Evolutionary conservation across 2,888 invertebrate species (phyloP).

Genomic region (Drosophila melanosoma): DNA sequence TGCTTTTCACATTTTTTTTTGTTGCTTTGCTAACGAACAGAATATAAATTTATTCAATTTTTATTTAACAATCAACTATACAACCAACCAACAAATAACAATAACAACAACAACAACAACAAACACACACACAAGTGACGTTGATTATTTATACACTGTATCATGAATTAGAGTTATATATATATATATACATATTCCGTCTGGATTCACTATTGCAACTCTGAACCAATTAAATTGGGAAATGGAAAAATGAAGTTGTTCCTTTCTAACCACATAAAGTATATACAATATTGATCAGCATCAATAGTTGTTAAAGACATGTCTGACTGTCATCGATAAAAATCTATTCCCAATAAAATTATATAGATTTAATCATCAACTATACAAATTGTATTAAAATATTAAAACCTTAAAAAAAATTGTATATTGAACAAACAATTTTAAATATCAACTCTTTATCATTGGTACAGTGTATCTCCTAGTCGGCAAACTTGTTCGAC

Average conservation of each 20-base stretch:
- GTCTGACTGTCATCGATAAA: background rate
- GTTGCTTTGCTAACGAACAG: slow-evolving; percentile 72
- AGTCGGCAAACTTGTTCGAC: slow-evolving; percentile 43
- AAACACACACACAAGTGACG: slow-evolving; percentile 37
- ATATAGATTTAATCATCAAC: background rate
- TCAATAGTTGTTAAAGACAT: background rate
- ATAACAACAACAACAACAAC: slow-evolving; percentile 40
- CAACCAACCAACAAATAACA: slow-evolving; percentile 31
- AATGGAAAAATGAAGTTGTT: background rate
- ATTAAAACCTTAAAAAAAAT: background rate
- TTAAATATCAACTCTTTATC: background rate
- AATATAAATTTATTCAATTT: slow-evolving; percentile 56
- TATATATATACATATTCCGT: background rate
- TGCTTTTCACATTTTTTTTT: slow-evolving; percentile 58
- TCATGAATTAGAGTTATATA: slow-evolving; percentile 14
- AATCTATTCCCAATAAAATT: background rate
- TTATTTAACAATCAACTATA: slow-evolving; percentile 49
- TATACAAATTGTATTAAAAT: background rate
- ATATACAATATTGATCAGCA: background rate
- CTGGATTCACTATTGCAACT: background rate
- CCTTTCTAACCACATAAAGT: background rate
- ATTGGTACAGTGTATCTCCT: slow-evolving; percentile 50
- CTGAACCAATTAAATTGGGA: background rate
- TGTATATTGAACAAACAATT: background rate
- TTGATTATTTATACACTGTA: slow-evolving; percentile 58